Evolutionary conservation across 1,140 invertebrate genomes (phyloP).

Genomic region (Drosophila miranda): DNA sequence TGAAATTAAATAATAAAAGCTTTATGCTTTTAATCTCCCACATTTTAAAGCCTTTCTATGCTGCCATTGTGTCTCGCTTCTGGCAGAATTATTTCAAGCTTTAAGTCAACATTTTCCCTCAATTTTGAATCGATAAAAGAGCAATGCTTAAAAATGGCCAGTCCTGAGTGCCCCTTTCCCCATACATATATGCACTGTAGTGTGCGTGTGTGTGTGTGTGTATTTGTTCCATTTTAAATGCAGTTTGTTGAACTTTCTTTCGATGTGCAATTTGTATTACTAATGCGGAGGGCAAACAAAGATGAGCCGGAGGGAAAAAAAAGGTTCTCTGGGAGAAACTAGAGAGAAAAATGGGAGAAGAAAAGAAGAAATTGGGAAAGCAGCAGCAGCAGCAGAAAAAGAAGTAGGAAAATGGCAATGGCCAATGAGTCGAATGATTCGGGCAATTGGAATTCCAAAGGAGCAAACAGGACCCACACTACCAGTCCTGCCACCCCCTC

Average conservation of each 20-base stretch:
- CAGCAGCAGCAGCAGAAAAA: background rate
- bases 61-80: no score
- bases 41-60: background rate
- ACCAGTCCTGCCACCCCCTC: background rate
- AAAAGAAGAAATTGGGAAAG: background rate
- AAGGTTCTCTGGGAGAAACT: constrained; percentile 15
- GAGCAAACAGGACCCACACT: constrained; percentile 10
- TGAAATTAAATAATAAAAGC: no score
- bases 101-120: no score
- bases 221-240: constrained; percentile 62
- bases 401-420: constrained; percentile 19
- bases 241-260: constrained; percentile 67
- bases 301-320: constrained; percentile 24
- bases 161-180: no score
- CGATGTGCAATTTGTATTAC: constrained; percentile 63
- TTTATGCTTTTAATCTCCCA: no score
- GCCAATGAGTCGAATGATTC: constrained; percentile 76
- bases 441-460: constrained; percentile 64
- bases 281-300: constrained; percentile 59
- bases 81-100: background rate
- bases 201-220: constrained; percentile 8
- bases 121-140: no score
- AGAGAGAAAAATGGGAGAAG: constrained; percentile 20
- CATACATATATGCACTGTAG: no score
- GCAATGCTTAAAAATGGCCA: no score